These are phyloP conservation scores for Panulirus ornatus DNA, from an alignment of 1,140 invertebrate genomes.

Conservation along the genomic window DNA sequence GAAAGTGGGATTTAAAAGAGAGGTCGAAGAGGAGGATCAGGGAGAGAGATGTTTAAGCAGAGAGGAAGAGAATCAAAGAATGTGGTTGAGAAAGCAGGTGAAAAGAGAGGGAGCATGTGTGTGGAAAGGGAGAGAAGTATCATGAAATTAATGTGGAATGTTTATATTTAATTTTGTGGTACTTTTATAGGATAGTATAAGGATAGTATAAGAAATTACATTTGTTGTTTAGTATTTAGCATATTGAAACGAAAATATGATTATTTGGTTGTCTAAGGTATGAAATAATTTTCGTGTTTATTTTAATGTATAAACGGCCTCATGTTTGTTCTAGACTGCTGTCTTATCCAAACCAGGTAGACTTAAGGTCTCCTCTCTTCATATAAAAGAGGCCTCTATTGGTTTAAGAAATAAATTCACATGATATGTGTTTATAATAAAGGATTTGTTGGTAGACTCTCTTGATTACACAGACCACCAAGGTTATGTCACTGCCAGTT, in stretches of 20 bases:
- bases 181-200: no score
- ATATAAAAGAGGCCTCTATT: no score
- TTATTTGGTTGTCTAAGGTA: background rate
- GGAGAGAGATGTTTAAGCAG: background rate
- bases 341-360: no score
- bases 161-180: background rate
- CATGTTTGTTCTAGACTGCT: no score
- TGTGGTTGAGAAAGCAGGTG: background rate
- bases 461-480: background rate
- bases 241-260: background rate
- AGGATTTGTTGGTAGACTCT: background rate
- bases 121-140: background rate
- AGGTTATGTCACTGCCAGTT: no score
- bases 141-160: background rate
- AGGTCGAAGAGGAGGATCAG: background rate
- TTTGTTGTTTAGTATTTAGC: no score
- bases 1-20: background rate
- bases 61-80: background rate
- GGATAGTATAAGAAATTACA: no score
- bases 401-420: no score
- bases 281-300: background rate
- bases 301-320: background rate
- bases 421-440: background rate
- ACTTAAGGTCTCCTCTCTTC: no score
- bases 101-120: background rate